These are phyloP conservation scores for Tenthredo amoena DNA, from an alignment of 2,888 invertebrate genomes.

Conservation along the genomic window DNA sequence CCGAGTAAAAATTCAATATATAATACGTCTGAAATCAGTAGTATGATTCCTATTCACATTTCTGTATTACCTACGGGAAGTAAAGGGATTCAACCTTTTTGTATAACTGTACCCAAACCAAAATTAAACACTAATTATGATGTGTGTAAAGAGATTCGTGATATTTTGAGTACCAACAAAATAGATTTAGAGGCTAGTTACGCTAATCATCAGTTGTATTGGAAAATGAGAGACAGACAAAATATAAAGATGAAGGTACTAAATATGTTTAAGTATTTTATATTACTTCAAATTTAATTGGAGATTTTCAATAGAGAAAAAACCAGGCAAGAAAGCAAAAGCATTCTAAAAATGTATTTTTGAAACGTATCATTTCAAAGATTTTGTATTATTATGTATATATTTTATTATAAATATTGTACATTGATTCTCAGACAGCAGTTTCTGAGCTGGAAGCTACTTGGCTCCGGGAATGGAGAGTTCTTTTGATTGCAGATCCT, in stretches of 20 bases:
- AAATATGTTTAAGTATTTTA: not conserved
- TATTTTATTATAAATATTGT: not conserved
- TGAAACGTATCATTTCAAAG: not conserved
- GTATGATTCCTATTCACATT: conserved; percentile 69
- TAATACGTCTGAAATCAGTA: conserved; percentile 23
- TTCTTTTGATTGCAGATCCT: conserved; percentile 83
- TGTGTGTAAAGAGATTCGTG: conserved; percentile 70
- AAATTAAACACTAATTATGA: conserved; percentile 66
- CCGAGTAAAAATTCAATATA: conserved; percentile 56
- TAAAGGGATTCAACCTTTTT: conserved; percentile 67
- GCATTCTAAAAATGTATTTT: not conserved
- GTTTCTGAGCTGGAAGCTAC: conserved; percentile 82
- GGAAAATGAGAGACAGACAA: conserved; percentile 73
- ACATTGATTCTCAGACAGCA: conserved; percentile 78
- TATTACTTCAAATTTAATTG: not conserved
- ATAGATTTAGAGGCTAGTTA: conserved; percentile 69
- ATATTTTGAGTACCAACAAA: conserved; percentile 67
- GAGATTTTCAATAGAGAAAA: not conserved
- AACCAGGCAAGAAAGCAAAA: not conserved
- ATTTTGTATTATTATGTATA: not conserved
- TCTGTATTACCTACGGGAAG: conserved; percentile 71
- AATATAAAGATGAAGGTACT: conserved; percentile 71
- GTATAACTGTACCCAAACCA: conserved; percentile 71
- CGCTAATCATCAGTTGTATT: conserved; percentile 67
- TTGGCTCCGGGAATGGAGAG: conserved; percentile 84